A percentile compares a stretch with the other conserved stretches of the same genome.
Evolutionary conservation across 2,888 invertebrate species (phyloP).

Genomic region (Lathronympha strigana): DNA sequence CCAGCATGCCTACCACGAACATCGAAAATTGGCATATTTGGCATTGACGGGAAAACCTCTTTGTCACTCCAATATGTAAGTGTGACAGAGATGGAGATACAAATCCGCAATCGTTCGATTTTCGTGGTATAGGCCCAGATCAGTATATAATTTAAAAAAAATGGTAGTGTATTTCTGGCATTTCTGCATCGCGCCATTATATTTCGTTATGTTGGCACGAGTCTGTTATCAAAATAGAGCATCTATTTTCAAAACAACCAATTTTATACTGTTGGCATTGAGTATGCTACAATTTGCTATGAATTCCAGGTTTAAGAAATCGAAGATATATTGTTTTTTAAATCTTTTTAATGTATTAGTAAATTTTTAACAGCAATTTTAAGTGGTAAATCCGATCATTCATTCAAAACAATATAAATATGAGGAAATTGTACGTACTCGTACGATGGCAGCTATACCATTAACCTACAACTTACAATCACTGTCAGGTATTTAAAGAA

Average conservation of each 20-base stretch:
- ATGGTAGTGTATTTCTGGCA: slow-evolving; percentile 1
- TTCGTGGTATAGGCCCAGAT: too few relatives aligned
- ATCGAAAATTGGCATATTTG: too few relatives aligned
- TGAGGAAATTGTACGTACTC: slow-evolving; percentile 41
- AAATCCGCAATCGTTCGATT: too few relatives aligned
- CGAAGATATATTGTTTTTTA: slow-evolving; percentile 43
- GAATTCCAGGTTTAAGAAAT: slow-evolving; percentile 5
- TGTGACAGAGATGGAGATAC: too few relatives aligned
- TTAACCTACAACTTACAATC: slow-evolving; percentile 76
- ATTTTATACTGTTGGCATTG: slow-evolving; percentile 13
- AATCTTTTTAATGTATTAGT: slow-evolving; percentile 63
- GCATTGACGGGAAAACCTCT: too few relatives aligned
- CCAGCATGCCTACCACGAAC: too few relatives aligned
- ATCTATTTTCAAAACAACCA: slow-evolving; percentile 37
- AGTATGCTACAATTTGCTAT: slow-evolving; percentile 9
- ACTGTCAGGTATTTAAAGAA: slow-evolving; percentile 61
- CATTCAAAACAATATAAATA: slow-evolving; percentile 33
- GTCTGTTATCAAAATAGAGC: slow-evolving; percentile 30
- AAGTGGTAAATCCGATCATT: slow-evolving; percentile 63
- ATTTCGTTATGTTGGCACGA: slow-evolving; percentile 38
- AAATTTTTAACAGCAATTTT: slow-evolving; percentile 75
- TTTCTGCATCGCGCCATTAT: slow-evolving; percentile 29
- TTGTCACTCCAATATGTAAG: too few relatives aligned
- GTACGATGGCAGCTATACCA: slow-evolving; percentile 50
- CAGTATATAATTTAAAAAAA: slow-evolving; percentile 12